These are phyloP conservation scores for Anthoptus insignis DNA, from an alignment of 2,888 invertebrate species.

Conservation along the genomic window DNA sequence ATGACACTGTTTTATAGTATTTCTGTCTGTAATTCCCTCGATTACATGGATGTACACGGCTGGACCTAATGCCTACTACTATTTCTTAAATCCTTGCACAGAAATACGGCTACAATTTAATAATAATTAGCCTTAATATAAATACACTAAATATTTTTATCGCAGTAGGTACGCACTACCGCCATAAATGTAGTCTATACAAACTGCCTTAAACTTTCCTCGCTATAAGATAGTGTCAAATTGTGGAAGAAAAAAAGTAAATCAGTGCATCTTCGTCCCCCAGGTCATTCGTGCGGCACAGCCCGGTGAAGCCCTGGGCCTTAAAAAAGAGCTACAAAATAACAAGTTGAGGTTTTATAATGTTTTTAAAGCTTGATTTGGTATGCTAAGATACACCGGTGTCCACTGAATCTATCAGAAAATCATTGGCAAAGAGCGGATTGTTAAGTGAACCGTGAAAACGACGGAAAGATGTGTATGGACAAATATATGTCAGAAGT, in stretches of 20 bases:
- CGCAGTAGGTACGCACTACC: too few relatives aligned
- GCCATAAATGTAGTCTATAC: too few relatives aligned
- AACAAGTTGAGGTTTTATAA: constrained; percentile 18
- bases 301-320: neutral
- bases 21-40: too few relatives aligned
- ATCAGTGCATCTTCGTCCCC: neutral
- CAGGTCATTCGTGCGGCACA: constrained; percentile 4
- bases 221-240: too few relatives aligned
- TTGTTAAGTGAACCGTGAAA: constrained; percentile 30
- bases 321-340: constrained; percentile 12
- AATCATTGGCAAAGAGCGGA: constrained; percentile 20
- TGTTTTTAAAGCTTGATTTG: constrained; percentile 22
- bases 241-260: neutral
- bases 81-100: too few relatives aligned
- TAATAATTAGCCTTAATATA: too few relatives aligned
- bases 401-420: constrained; percentile 24
- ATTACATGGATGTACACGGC: too few relatives aligned
- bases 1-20: too few relatives aligned
- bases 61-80: too few relatives aligned
- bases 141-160: too few relatives aligned
- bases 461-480: constrained; percentile 6
- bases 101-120: too few relatives aligned
- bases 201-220: too few relatives aligned
- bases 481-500: constrained; percentile 18
- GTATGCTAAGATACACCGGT: constrained; percentile 29